phyloP scores from a whole-genome alignment of 2,888 invertebrate species.

The Tuberolachnus salignus region DNA sequence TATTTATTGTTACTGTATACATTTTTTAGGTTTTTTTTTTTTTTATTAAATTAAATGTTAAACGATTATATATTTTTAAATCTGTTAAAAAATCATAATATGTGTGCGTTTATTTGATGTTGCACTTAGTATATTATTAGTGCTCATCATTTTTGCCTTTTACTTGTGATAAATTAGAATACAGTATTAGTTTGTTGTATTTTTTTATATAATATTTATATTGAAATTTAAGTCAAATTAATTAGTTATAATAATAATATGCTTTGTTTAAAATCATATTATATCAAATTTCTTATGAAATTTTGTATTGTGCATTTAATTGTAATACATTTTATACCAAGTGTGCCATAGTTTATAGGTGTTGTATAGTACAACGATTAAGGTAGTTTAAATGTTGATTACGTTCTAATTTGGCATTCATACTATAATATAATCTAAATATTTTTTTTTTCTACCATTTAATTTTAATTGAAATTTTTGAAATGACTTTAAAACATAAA shows the following conservation, averaged over 20 bases:
- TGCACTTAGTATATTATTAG: conserved; percentile 26
- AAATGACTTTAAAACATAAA: neutral
- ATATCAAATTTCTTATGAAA: conserved; percentile 13
- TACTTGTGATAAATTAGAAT: conserved; percentile 48
- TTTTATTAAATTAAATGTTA: conserved; percentile 23
- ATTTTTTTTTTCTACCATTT: too few species aligned
- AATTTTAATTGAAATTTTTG: neutral
- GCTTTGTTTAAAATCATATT: conserved; percentile 13
- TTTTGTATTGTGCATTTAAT: conserved; percentile 18
- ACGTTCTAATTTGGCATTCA: conserved; percentile 21
- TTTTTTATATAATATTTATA: conserved; percentile 9
- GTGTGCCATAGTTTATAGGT: conserved; percentile 51
- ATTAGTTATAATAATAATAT: neutral
- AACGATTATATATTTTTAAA: conserved; percentile 35
- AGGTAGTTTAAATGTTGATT: conserved; percentile 13
- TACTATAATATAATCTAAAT: neutral
- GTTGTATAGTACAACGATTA: conserved; percentile 6
- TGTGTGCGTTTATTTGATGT: neutral
- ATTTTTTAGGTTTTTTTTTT: neutral
- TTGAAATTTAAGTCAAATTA: conserved; percentile 2
- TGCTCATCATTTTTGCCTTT: conserved; percentile 47
- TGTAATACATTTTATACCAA: conserved; percentile 30
- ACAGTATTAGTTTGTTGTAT: conserved; percentile 30
- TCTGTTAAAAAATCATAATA: conserved; percentile 9
- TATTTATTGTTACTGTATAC: neutral